phyloP scores from a whole-genome alignment of 2,113 vertebrate species.

The Chaetorhynchus papuensis region DNA sequence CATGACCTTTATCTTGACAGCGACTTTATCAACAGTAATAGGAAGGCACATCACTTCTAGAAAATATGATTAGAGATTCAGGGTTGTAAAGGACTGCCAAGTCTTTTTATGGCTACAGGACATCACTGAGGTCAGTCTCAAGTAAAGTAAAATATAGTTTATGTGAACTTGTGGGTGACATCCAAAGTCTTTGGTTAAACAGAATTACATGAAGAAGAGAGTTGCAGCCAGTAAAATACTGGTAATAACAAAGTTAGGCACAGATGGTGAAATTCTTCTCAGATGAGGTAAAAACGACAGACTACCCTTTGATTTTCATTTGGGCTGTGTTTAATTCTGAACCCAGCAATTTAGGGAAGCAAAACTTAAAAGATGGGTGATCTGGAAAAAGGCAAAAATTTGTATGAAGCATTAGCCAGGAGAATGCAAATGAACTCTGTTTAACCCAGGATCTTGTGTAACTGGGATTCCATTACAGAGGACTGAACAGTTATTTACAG shows the following conservation, averaged over 20 bases:
- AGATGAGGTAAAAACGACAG: neutral
- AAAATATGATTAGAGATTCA: neutral
- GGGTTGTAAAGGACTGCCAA: neutral
- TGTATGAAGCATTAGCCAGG: neutral
- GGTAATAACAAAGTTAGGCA: neutral
- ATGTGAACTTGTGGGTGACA: neutral
- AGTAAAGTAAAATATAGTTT: neutral
- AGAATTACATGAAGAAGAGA: neutral
- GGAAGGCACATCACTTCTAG: neutral
- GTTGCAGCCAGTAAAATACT: neutral
- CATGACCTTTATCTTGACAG: neutral
- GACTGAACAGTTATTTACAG: neutral
- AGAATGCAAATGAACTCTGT: neutral
- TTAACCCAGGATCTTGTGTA: neutral
- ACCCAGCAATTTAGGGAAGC: neutral
- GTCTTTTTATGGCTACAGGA: neutral
- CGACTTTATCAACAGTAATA: neutral
- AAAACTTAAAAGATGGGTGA: neutral
- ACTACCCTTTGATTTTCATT: neutral
- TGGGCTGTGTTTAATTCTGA: neutral
- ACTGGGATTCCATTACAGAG: neutral
- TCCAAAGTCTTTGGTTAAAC: neutral
- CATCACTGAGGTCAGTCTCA: neutral
- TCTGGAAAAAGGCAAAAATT: neutral
- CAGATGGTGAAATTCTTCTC: neutral